phyloP scores from a whole-genome alignment of 2,888 invertebrate species.

The Pachydiplax longipennis region DNA sequence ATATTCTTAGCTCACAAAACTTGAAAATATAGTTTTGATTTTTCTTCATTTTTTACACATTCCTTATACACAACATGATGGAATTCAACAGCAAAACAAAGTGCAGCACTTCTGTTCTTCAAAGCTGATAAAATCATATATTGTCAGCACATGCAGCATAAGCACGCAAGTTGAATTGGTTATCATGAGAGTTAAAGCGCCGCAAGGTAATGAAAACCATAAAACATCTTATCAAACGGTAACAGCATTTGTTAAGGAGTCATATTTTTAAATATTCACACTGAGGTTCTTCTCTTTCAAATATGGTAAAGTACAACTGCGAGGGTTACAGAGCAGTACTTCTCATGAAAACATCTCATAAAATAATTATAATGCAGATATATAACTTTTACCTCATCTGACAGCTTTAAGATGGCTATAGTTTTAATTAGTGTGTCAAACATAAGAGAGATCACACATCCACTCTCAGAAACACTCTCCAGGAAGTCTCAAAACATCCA shows the following conservation, averaged over 20 bases:
- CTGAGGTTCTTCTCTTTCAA: neutral
- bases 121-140: conserved; percentile 40
- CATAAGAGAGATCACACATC: neutral
- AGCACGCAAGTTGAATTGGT: conserved; percentile 20
- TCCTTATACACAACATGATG: conserved; percentile 34
- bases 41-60: conserved; percentile 27
- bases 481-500: neutral
- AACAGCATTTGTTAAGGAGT: conserved; percentile 19
- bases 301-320: conserved; percentile 36
- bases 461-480: neutral
- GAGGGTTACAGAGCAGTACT: conserved; percentile 9
- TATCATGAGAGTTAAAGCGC: neutral
- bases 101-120: conserved; percentile 14
- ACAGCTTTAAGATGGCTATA: neutral
- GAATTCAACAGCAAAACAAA: conserved; percentile 33
- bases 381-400: neutral
- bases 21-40: conserved; percentile 44
- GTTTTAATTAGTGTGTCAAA: neutral
- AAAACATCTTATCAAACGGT: conserved; percentile 4
- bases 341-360: conserved; percentile 15
- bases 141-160: conserved; percentile 30
- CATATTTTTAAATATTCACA: conserved; percentile 20
- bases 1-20: conserved; percentile 33
- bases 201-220: conserved; percentile 3
- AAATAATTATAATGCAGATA: conserved; percentile 8